phyloP scores from a whole-genome alignment of 1,140 invertebrate genomes.

The Hirudo medicinalis region DNA sequence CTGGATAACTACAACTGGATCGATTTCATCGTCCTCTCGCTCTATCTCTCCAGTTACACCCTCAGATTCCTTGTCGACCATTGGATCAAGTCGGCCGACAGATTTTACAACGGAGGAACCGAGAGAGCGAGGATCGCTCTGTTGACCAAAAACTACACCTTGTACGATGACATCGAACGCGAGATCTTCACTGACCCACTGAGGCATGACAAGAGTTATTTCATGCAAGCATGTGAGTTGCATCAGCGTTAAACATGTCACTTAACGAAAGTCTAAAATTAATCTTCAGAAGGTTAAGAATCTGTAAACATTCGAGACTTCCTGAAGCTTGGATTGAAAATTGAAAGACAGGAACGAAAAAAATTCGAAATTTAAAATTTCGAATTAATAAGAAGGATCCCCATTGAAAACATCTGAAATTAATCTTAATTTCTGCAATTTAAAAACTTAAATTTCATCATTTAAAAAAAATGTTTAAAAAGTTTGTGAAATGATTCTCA shows the following conservation, averaged over 20 bases:
- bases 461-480: no score
- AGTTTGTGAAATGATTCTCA: no score
- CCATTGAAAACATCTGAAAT: no score
- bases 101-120: constrained; percentile 35
- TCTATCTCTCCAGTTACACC: constrained; percentile 40
- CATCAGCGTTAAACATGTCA: not conserved
- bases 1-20: constrained; percentile 40
- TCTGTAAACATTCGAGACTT: no score
- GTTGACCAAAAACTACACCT: constrained; percentile 21
- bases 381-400: no score
- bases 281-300: no score
- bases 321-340: not conserved
- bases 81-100: constrained; percentile 26
- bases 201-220: constrained; percentile 31
- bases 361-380: no score
- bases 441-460: no score
- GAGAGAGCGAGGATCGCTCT: constrained; percentile 25
- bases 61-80: constrained; percentile 34
- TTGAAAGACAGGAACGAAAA: not conserved
- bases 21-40: constrained; percentile 38
- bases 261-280: no score
- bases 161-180: constrained; percentile 28
- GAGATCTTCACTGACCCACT: constrained; percentile 18
- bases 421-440: no score
- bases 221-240: constrained; percentile 40